phyloP scores from a whole-genome alignment of 2,113 vertebrate species.

The Polyodon spathula region DNA sequence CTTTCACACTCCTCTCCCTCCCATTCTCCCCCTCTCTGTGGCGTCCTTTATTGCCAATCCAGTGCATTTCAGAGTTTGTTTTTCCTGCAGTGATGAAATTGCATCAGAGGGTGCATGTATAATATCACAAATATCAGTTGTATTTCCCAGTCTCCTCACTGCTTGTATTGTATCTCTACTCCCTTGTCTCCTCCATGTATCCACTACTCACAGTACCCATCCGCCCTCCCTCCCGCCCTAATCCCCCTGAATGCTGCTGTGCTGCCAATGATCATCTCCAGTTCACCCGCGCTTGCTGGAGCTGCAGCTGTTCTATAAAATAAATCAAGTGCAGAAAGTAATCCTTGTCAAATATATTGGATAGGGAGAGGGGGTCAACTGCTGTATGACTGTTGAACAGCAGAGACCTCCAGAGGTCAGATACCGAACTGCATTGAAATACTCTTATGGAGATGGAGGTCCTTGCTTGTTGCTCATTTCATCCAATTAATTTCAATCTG shows the following conservation, averaged over 20 bases:
- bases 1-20: neutral
- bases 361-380: no score
- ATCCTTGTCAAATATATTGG: neutral
- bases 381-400: no score
- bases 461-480: no score
- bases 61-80: no score
- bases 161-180: neutral
- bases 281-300: neutral
- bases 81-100: no score
- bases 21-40: neutral
- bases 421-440: no score
- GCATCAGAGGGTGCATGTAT: no score
- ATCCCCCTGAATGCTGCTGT: slow-evolving; percentile 1
- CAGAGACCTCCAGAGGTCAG: no score
- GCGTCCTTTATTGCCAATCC: neutral
- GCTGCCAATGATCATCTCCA: slow-evolving; percentile 17
- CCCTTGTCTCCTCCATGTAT: neutral
- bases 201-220: neutral
- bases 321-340: slow-evolving; percentile 8
- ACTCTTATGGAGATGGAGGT: no score
- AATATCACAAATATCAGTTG: no score
- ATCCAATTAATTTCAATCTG: no score
- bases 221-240: neutral
- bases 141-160: no score
- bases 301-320: slow-evolving; percentile 15